Evolutionary conservation across 2,797 vertebrate genomes (phyloP), one percentile per base, ranked within the genome.

Genomic region (Hippoglossus hippoglossus): DNA sequence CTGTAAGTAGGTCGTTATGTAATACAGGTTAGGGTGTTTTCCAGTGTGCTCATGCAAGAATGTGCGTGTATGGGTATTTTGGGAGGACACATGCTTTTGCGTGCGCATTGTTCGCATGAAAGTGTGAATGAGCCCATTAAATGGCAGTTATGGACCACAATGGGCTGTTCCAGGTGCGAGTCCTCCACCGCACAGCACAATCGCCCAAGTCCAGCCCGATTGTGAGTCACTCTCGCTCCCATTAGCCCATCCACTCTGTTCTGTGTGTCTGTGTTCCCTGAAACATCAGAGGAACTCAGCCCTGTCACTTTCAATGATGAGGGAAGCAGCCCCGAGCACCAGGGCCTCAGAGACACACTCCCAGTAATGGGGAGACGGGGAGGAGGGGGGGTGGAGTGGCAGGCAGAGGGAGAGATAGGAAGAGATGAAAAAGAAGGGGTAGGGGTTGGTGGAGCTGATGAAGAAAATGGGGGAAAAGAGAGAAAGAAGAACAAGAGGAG

Each of bases 1-100:
- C 55, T 52, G 59, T 89, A 91, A 92, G 77, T 89, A 86, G 88
- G 87, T 86, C 49, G 51, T 87, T 91, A 87, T 64, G 71, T 90
- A 90, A 93, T 82, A 44, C 89, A 89, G 89, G 89, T 89, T 87
- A 85, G 83, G 90, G 91, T 92, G 83, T 91, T 90, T 92, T 91
- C 90, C 89, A 72, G 79, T 75, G 73, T 81, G 76, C 80, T 86
- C 81, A 87, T 85, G 80, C 80, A 52, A 73, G 82, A 75, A 58
- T 16, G 56, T 16, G 47, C 55, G 57, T 58, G 16, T 63, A 10
- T 66, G 57, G 60, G 69, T 41, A 50, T 67, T 22, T 31, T 46
- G 50, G 64, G 39, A 63, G 26, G 71, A 80, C 67, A 76, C 74
- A 69, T 80, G 58, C 15, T 54, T 81, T 41, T 64, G 51, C 5